Evolutionary conservation across 2,113 vertebrate genomes (phyloP), one percentile per base, ranked within the genome.

Genomic region (Bagarius yarrelli): DNA sequence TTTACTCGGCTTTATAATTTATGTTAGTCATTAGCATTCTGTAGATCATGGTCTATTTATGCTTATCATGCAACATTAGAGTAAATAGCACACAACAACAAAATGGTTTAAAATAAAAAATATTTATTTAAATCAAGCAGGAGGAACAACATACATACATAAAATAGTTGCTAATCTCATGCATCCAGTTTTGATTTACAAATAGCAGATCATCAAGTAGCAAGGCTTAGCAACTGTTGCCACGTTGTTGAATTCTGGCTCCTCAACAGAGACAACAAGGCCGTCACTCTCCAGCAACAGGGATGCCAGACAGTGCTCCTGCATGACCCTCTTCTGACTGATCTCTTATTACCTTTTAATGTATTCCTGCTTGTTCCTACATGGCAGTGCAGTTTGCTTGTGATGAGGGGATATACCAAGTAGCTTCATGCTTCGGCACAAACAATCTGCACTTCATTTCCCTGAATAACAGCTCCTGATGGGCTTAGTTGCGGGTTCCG

Each of bases 381-480:
- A 90, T 90, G 90, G 88, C 87, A 88, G 89, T 93, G 93, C 90
- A 76, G 70, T 91, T 90, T 92, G 91, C 91, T 92, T 91, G 91
- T 92, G 93, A 94, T 93, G 91, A 92, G 93, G 93, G 91, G 91
- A 95, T 93, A 93, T 66, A 91, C 89, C 80, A 90, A 93, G 91
- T 90, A 88, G 86, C 91, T 94, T 89, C 86, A 87, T 90, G 89
- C 85, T 80, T 90, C 80, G 84, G 90, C 83, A 85, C 89, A 88
- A 86, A 92, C 89, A 94, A 94, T 95, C 93, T 94, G 91, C 91
- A 92, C 92, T 94, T 94, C 93, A 94, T 95, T 94, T 94, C 93
- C 90, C 92, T 91, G 69, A 80, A 84, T 75, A 82, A 91, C 87
- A 92, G 90, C 90, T 92, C 91, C 88, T 92, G 92, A 92, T 91